Evolutionary conservation across 1,140 invertebrate genomes (phyloP).

Genomic region (Zaprionus tsacasi): DNA sequence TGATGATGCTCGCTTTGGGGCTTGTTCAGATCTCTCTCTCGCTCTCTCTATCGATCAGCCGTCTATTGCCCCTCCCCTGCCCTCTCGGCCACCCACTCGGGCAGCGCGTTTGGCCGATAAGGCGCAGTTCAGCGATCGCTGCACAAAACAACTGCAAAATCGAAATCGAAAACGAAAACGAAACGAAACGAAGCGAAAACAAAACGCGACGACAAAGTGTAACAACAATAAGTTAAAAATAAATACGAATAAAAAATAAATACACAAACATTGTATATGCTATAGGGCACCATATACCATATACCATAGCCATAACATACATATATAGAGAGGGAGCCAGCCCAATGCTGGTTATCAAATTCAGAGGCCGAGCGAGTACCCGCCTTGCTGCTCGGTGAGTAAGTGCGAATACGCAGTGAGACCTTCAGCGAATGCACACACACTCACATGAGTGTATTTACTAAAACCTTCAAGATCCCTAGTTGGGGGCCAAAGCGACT

Average conservation of each 20-base stretch:
- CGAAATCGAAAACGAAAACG: slow-evolving; percentile 7
- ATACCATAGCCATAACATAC: background rate
- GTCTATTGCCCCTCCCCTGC: background rate
- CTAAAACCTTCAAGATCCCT: background rate
- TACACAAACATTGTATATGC: background rate
- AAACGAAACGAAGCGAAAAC: background rate
- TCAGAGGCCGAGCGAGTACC: slow-evolving; percentile 5
- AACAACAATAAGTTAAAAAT: slow-evolving; percentile 42
- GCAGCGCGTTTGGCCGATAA: slow-evolving; percentile 44
- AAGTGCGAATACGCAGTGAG: background rate
- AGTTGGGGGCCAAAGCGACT: too few relatives aligned
- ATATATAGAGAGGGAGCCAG: background rate
- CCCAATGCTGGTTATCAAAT: slow-evolving; percentile 42
- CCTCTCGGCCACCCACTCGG: background rate
- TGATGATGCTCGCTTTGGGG: background rate
- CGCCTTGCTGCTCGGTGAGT: background rate
- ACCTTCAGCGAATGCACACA: background rate
- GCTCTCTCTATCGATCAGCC: background rate
- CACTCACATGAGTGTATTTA: background rate
- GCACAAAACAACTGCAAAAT: slow-evolving; percentile 38
- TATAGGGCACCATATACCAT: background rate
- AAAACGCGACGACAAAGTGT: slow-evolving; percentile 32
- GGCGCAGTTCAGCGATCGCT: slow-evolving; percentile 42
- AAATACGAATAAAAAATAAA: slow-evolving; percentile 20
- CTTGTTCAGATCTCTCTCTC: background rate